A percentile compares a stretch with the other conserved stretches of the same genome.
These are phyloP conservation scores for Anticlea derivata DNA, from an alignment of 2,888 invertebrate species.

Conservation along the genomic window DNA sequence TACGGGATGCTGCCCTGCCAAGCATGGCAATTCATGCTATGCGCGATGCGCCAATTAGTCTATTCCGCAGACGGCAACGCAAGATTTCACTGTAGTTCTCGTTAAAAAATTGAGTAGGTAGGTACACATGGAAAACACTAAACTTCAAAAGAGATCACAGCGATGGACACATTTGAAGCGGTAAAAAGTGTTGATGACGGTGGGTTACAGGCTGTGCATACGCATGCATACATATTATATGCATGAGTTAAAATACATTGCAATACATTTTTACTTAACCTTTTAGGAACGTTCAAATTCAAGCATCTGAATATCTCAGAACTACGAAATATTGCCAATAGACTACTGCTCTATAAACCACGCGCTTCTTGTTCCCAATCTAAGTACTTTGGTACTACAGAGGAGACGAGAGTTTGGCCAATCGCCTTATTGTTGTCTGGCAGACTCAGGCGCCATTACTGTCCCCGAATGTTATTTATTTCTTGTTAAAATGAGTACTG, in stretches of 20 bases:
- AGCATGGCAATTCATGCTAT: slow-evolving; percentile 3
- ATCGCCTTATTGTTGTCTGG: slow-evolving; percentile 30
- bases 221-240: no score
- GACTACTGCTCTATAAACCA: slow-evolving; percentile 5
- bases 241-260: no score
- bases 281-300: background rate
- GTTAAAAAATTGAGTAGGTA: no score
- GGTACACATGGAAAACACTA: no score
- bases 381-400: background rate
- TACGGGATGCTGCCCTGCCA: slow-evolving; percentile 1
- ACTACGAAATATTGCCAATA: slow-evolving; percentile 15
- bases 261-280: background rate
- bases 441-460: slow-evolving; percentile 20
- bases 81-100: no score
- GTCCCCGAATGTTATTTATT: slow-evolving; percentile 28
- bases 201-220: no score
- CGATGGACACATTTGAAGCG: no score
- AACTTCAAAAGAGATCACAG: background rate
- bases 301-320: slow-evolving; percentile 8
- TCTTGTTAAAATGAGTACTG: slow-evolving; percentile 12
- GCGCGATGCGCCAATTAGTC: no score
- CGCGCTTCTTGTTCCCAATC: slow-evolving; percentile 6
- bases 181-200: no score
- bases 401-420: slow-evolving; percentile 5
- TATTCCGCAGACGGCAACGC: no score